Base-by-base conservation (phyloP, 1,140 invertebrate genomes). In the Oscheius sp. region DNA sequence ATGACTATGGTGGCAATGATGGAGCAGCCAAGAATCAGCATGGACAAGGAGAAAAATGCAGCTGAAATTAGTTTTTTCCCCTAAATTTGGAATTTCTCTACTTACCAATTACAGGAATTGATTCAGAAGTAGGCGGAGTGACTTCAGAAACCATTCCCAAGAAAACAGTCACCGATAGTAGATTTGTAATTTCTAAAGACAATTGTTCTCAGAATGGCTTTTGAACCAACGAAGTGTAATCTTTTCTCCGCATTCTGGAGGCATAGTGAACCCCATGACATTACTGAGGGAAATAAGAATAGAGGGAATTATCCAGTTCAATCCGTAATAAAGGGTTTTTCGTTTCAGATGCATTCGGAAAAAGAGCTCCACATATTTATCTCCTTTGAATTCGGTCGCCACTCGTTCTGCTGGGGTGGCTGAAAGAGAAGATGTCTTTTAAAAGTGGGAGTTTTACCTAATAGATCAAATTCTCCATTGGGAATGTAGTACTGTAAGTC, bases 81-180 rank as follows among this genome's bases (percentile, higher is more conserved):
- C 92, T 7, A 67, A 13, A 55, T 13, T 64, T 63, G 3, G 26
- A 3, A 20, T 10, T 23, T 38, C 18, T 20, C 23, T 3, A 67
- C 29, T 28, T 3, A 67, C 64, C 64, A 79, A 95, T 94, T 20
- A 94, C 87, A 1, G 93, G 93, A 55, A 88, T 84, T 1, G 91
- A 93, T 84, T 93, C 93, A 79, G 94, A 93, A 1, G 92, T 93
- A 0, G 93, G 92, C 18, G 93, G 93, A 76, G 94, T 87, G 31
- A 91, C 92, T 83, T 94, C 92, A 55, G 92, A 86, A 18, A 95
- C 93, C 32, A 93, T 92, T 91, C 94, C 94, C 1, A 95, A 87
- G 85, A 94, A 95, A 4, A 95, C 93, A 0, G 92, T 94, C 91
- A 95, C 93, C 0, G 92, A 93, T 1, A 95, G 88, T 1, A 95